Base-by-base conservation (phyloP, 1,140 invertebrate genomes). In the Aphelenchoides avenae region DNA sequence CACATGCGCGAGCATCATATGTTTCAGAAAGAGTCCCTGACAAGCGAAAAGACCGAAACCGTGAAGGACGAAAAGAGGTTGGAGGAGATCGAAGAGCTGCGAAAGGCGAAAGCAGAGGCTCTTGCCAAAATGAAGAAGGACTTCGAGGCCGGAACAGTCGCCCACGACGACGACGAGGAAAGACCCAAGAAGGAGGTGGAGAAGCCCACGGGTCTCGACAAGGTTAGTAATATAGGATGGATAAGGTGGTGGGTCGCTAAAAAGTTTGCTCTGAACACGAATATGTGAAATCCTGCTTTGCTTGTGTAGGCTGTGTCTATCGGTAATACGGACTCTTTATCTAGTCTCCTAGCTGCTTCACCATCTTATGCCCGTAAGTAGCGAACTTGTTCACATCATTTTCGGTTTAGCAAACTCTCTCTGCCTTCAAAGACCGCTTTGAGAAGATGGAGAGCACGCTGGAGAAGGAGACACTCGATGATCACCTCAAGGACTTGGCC, bases 21-120 rank as follows among this genome's bases (percentile, higher is more conserved):
- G 40, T 68, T 73, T 40, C 54, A 73, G 73, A 76, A 76, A 52
- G 36, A 65, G 52, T 61, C 57, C 7, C 31, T 69, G 31, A 63
- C 29, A 24, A 27, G 15, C 26, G 62, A 62, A 15, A 34, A 69
- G 11, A 48, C 58, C 34, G 29, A 43, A 44, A 33, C 30, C 55
- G 47, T 49, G 22, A 74, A 69, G 22, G 65, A 77, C 58, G 73
- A 77, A 43, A 51, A 48, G 31, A 58, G 39, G 9, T 51, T 49
- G 7, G 70, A 66, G 40, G 68, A 70, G 47, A 65, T 70, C 39
- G 70, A 69, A 31, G 61, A 55, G 7, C 36, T 70, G 13, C 44
- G 55, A 31, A 41, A 67, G 31, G 49, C 55, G 11, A 71, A 70
- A 49, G 60, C 63, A 36, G 62, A 68, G 39, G 68, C 68, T 30